Base-by-base conservation (phyloP, 2,797 vertebrate species). In the Aphelocoma californica region DNA sequence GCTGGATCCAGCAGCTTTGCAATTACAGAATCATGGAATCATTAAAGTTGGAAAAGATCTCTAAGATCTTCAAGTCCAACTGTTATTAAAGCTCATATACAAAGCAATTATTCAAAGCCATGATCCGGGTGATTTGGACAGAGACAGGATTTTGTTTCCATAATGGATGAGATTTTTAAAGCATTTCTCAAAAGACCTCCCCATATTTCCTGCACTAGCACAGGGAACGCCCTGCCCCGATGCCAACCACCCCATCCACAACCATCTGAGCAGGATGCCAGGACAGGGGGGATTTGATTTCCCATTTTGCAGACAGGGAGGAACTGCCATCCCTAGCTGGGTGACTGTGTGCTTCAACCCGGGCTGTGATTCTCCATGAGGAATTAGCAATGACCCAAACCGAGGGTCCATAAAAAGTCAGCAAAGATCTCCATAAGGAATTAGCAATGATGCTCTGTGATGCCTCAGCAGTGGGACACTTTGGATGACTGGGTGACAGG, bases 361-460 rank as follows among this genome's bases (percentile, higher is more conserved):
- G 4, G 36, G 40, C 32, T 57, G 9, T 0, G 1, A 36, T 18
- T 32, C 45, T 54, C 36, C 26, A 1, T 0, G 24, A 60, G 81
- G 34, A 84, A 66, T 42, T 4, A 47, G 11, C 73, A 28, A 12
- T 2, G 18, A 60, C 14, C 58, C 80, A 34, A 58, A 71, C 8
- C 11, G 29, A 51, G n/a, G 17, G 6, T 26, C 38, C 65, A 17
- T 1, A 40, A 34, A 42, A 38, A 32, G 3, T 3, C 7, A 50
- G 32, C 53, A 66, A 20, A 2, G 7, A 29, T 14, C 62, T 14
- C 62, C 32, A 1, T 4, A 18, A 15, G 28, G 34, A 81, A 48
- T 15, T 1, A 20, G 14, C 36, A 47, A 3, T 3, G 17, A 6
- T 2, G 31, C 51, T 45, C 81, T 5, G 0, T 4, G 28, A 40